Base-by-base conservation (phyloP, 2,888 invertebrate species). In the Lordiphosa andalusiaca region DNA sequence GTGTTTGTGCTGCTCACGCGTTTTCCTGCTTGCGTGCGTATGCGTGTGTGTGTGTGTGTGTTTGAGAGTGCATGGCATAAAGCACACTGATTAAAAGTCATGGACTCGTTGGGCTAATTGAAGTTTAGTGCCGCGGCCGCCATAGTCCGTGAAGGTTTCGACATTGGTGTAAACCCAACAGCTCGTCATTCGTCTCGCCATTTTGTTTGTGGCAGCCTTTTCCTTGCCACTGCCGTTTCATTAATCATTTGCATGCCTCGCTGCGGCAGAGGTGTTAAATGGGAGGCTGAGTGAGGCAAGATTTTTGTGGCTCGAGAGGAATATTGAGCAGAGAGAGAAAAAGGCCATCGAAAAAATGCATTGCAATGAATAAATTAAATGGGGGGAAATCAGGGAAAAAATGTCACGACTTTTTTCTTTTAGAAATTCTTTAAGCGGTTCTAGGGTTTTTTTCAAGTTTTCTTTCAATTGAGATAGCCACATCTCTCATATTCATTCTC, bases 71-170 rank as follows among this genome's bases (percentile, higher is more conserved):
- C 61, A 53, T 53, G 66, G 66, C 70, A 71, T 55, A 76, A 80
- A 76, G 78, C 61, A 77, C 64, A 73, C 82, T 82, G 82, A 77
- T 77, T 82, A 77, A 77, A 77, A 77, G 82, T 77, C 77, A 77
- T 82, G 82, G 78, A 77, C 77, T 77, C 58, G 60, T 54, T 52
- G 52, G 64, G 69, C 82, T 81, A 77, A 77, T 77, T 77, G 82
- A 77, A 77, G 78, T 81, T 77, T 81, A 77, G 76, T 74, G 76
- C 72, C 70, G 63, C 61, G 69, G 55, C 68, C 39, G 46, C 53
- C 53, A 52, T 46, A 50, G 35, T 39, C 40, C 53, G 30, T 53
- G 49, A 66, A 68, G 50, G 44, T 44, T 80, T 69, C 68, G 75
- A 71, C 73, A 75, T 70, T 75, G 73, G 58, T 58, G 56, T 49